phyloP scores from a whole-genome alignment of 2,888 invertebrate genomes.

The Lasioglossum pauxillum region DNA sequence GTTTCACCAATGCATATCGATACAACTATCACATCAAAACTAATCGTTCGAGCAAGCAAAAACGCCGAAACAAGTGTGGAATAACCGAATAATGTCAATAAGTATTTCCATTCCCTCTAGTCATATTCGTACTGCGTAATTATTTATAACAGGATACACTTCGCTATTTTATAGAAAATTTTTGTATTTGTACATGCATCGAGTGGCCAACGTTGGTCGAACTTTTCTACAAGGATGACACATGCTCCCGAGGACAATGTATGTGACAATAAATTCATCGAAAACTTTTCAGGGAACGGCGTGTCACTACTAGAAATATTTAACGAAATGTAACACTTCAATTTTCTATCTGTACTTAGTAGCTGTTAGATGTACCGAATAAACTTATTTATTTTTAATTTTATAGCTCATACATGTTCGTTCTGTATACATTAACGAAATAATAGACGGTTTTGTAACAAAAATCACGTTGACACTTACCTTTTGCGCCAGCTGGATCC shows the following conservation, averaged over 20 bases:
- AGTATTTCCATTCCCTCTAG: conserved; percentile 76
- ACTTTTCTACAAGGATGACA: neutral
- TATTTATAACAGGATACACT: conserved; percentile 73
- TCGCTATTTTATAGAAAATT: conserved; percentile 31
- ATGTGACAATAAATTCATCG: conserved; percentile 26
- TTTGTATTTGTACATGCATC: conserved; percentile 23
- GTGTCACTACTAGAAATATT: conserved; percentile 8
- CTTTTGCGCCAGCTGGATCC: conserved; percentile 79
- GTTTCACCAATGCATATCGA: conserved; percentile 4
- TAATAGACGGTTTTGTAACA: neutral
- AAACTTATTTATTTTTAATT: conserved; percentile 76
- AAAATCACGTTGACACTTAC: conserved; percentile 74
- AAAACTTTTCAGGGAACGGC: neutral
- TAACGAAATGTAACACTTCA: neutral
- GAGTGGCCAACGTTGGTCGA: neutral
- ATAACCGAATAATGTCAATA: conserved; percentile 61
- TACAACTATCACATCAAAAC: conserved; percentile 16
- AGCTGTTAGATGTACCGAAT: conserved; percentile 70
- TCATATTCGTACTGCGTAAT: conserved; percentile 76
- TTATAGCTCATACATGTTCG: conserved; percentile 25
- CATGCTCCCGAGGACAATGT: neutral
- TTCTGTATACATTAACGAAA: conserved; percentile 20
- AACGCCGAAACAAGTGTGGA: conserved; percentile 50
- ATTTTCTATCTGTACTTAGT: conserved; percentile 63
- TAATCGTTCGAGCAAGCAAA: conserved; percentile 28